Conservation (phyloP, 2,888 invertebrate species). For the Sepioteuthis lessoniana region DNA sequence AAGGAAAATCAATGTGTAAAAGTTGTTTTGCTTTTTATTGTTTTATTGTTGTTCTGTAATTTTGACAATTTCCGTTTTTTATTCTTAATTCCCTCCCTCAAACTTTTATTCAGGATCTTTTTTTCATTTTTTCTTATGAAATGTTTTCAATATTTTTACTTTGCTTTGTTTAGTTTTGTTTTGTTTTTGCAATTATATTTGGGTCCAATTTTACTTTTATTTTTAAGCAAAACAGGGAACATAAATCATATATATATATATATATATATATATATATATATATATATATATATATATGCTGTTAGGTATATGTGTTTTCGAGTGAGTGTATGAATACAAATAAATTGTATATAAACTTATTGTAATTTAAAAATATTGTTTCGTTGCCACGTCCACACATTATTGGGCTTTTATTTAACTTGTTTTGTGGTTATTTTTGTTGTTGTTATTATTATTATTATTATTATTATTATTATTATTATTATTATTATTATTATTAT, state of each 20-base stretch:
- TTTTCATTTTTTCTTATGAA: background rate
- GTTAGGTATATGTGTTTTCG: too few species aligned
- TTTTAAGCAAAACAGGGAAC: background rate
- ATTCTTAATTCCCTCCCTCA: background rate
- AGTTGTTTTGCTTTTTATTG: background rate
- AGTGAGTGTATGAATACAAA: background rate
- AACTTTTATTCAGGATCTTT: background rate
- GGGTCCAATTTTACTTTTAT: background rate
- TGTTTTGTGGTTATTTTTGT: too few species aligned
- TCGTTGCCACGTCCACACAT: too few species aligned
- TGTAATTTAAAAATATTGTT: too few species aligned
- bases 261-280: background rate
- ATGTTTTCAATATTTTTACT: background rate
- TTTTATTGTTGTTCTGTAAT: background rate
- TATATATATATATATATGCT: background rate
- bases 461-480: too few species aligned
- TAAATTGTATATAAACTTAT: background rate
- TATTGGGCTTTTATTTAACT: too few species aligned
- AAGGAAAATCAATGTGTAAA: background rate
- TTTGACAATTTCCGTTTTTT: conserved; percentile 33
- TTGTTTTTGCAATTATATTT: background rate
- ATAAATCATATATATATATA: conserved; percentile 21
- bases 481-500: too few species aligned
- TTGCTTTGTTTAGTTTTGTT: too few species aligned
- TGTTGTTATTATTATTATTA: too few species aligned